phyloP scores from a whole-genome alignment of 2,797 vertebrate species.

The Bradypodion ventrale region DNA sequence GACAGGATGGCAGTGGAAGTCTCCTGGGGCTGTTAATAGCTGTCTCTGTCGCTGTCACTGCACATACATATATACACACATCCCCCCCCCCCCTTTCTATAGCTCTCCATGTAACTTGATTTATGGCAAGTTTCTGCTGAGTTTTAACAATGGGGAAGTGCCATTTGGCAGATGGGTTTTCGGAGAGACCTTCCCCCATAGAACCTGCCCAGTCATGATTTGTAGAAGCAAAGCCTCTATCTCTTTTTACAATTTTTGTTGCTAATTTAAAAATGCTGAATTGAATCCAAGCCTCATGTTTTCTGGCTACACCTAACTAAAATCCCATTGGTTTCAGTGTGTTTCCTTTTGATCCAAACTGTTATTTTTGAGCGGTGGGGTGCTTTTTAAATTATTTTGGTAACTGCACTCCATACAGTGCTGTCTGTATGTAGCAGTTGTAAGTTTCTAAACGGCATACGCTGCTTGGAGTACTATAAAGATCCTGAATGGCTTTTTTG shows the following conservation, averaged over 20 bases:
- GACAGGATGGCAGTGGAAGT: neutral
- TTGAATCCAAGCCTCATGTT: neutral
- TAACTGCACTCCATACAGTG: too few species aligned
- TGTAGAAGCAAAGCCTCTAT: neutral
- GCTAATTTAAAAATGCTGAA: neutral
- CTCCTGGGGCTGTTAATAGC: neutral
- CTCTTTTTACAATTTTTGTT: neutral
- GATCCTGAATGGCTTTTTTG: neutral
- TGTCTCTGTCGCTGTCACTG: too few species aligned
- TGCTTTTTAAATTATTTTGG: too few species aligned
- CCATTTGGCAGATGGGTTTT: neutral
- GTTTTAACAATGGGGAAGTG: neutral
- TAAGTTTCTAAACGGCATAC: neutral
- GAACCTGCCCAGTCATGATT: neutral
- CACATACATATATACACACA: neutral
- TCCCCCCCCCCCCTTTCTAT: too few species aligned
- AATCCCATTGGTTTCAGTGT: too few species aligned
- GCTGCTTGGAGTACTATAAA: neutral
- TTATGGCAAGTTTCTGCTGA: neutral
- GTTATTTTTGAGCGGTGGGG: too few species aligned
- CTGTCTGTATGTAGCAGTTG: too few species aligned
- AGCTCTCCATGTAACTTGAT: neutral
- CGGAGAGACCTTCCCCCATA: too few species aligned
- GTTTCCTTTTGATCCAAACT: too few species aligned
- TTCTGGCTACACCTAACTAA: too few species aligned